A percentile compares a stretch with the other conserved stretches of the same genome.
These are phyloP conservation scores for Diplosoma virens DNA, from an alignment of 23 tunicate species.

Conservation along the genomic window DNA sequence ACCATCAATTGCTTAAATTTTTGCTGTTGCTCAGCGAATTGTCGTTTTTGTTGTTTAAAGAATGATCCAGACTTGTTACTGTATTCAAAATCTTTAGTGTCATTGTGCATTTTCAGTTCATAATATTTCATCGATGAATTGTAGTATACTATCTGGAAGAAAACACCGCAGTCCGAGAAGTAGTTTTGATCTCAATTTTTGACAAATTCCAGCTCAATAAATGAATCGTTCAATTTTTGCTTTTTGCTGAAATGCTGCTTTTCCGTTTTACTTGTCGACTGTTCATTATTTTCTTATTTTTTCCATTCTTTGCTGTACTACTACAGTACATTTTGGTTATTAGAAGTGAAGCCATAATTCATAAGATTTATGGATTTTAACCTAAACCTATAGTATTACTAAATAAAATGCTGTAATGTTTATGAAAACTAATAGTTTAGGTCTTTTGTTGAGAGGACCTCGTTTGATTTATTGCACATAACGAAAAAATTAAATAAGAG, in stretches of 20 bases:
- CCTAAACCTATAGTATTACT: conserved; percentile 8
- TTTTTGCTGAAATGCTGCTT: conserved; percentile 37
- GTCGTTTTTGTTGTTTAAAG: too few species aligned
- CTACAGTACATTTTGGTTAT: conserved; percentile 1
- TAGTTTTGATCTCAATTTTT: conserved; percentile 17
- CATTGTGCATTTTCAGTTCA: conserved; percentile 43
- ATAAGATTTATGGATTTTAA: conserved; percentile 6
- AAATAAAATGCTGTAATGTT: background rate
- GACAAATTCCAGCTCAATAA: conserved; percentile 37
- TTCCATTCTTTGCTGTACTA: background rate
- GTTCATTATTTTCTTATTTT: conserved; percentile 18
- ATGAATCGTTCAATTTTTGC: conserved; percentile 54
- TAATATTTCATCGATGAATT: conserved; percentile 37
- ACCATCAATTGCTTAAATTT: too few species aligned
- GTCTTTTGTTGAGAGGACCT: too few species aligned
- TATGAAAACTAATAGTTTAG: conserved; percentile 9
- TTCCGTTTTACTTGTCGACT: conserved; percentile 39
- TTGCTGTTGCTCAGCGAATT: too few species aligned
- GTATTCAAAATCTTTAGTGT: conserved; percentile 53
- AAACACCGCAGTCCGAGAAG: conserved; percentile 48
- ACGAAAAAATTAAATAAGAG: too few species aligned
- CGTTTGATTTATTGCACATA: too few species aligned
- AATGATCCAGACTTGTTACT: conserved; percentile 52
- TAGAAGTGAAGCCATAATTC: background rate
- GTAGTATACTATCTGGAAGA: conserved; percentile 45